A percentile compares a stretch with the other conserved stretches of the same genome.
These are phyloP conservation scores for Ostrea edulis DNA, from an alignment of 1,140 invertebrate species.

Conservation along the genomic window DNA sequence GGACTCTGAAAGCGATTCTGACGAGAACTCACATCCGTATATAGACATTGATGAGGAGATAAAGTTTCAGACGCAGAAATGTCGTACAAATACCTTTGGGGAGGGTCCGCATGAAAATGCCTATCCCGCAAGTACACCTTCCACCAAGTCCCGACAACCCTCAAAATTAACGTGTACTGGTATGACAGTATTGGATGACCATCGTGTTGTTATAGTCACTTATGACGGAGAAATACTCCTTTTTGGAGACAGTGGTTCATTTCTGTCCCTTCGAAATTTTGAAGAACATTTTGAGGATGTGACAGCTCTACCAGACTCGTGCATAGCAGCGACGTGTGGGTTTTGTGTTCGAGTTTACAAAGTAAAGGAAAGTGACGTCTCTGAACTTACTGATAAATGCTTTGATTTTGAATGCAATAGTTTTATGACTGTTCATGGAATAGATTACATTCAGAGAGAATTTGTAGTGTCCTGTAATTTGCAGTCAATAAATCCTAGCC, in stretches of 20 bases:
- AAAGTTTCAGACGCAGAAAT: background rate
- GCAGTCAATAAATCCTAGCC: background rate
- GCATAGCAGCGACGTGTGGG: background rate
- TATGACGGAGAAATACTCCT: background rate
- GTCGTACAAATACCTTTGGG: background rate
- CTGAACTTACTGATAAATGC: background rate
- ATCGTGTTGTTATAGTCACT: background rate
- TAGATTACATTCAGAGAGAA: background rate
- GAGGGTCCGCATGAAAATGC: background rate
- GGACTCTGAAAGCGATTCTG: background rate
- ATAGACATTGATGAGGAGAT: background rate
- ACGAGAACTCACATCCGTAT: background rate
- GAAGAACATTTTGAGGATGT: slow-evolving; percentile 7
- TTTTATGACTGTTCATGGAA: background rate
- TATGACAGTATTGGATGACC: background rate
- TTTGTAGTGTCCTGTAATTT: slow-evolving; percentile 5
- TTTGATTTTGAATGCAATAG: slow-evolving; percentile 2
- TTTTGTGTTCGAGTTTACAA: slow-evolving; percentile 26
- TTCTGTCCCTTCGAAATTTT: background rate
- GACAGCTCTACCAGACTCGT: background rate
- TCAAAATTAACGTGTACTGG: background rate
- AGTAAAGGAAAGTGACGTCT: background rate
- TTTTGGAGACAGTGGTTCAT: background rate
- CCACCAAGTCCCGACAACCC: background rate
- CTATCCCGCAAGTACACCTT: background rate